Conservation (phyloP, 2,113 vertebrate genomes). For the Echinops telfairi region DNA sequence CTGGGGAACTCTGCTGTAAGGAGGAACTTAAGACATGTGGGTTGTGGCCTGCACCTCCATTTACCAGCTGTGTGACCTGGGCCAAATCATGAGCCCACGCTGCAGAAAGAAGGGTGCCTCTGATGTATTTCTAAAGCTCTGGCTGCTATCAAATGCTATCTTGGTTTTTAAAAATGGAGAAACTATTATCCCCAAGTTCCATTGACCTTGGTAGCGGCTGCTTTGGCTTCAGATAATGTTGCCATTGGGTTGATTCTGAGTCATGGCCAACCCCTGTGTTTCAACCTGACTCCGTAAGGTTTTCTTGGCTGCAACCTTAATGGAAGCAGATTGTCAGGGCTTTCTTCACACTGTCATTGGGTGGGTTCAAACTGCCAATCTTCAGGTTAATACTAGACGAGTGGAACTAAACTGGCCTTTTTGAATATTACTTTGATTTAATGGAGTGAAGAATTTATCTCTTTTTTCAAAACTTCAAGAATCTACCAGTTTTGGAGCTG, state of each 20-base stretch:
- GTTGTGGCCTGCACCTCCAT: no score
- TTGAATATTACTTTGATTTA: background rate
- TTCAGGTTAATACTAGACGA: background rate
- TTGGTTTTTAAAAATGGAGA: constrained; percentile 9
- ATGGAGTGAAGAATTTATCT: constrained; percentile 34
- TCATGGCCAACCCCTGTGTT: background rate
- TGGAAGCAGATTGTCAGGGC: background rate
- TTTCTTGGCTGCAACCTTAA: background rate
- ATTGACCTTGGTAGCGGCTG: background rate
- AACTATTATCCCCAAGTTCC: background rate
- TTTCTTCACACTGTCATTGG: background rate
- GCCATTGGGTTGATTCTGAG: background rate
- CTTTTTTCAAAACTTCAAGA: background rate
- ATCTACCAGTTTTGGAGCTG: background rate
- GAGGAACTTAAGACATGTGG: no score
- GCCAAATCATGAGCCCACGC: no score
- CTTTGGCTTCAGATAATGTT: background rate
- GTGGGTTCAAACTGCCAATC: background rate
- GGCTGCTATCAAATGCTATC: background rate
- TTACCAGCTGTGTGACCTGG: no score
- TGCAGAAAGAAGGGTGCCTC: background rate
- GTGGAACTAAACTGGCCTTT: background rate
- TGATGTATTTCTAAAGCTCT: background rate
- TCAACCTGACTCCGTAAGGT: background rate
- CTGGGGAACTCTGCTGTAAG: no score